These are phyloP conservation scores for Numenius phaeopus DNA, from an alignment of 2,797 vertebrate species.

Conservation along the genomic window DNA sequence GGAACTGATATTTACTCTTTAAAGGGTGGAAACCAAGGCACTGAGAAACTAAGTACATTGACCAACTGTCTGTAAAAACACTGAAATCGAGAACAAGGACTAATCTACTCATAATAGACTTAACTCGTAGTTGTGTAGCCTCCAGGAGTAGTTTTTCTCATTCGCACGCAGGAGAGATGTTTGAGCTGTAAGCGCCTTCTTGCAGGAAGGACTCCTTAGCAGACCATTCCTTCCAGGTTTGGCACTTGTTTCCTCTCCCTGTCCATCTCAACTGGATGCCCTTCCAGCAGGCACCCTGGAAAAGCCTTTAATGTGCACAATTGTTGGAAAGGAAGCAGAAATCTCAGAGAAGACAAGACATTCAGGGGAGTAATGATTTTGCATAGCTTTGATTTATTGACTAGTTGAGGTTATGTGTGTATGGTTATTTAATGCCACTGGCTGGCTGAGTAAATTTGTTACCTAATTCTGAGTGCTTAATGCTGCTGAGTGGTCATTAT, in stretches of 20 bases:
- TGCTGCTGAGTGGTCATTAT: neutral
- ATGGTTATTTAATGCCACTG: conserved; percentile 12
- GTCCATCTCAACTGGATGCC: neutral
- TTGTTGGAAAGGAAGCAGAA: neutral
- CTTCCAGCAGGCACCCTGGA: neutral
- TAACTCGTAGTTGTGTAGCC: neutral
- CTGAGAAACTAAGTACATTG: neutral
- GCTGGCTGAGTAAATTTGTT: conserved; percentile 10
- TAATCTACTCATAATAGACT: neutral
- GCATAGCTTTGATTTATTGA: conserved; percentile 41
- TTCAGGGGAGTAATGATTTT: conserved; percentile 10
- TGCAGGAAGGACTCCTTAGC: neutral
- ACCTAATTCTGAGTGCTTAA: neutral
- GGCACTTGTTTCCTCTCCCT: neutral
- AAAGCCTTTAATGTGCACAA: neutral
- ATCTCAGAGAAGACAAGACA: neutral
- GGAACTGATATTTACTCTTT: neutral
- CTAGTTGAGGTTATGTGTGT: neutral
- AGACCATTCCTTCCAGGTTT: neutral
- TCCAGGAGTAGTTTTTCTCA: neutral
- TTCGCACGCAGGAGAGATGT: neutral
- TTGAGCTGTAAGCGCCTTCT: neutral
- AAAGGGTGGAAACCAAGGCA: neutral
- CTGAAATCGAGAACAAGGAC: neutral
- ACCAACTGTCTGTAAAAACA: neutral